These are phyloP conservation scores for Hemibagrus wyckioides DNA, from an alignment of 2,113 vertebrate species.

Conservation along the genomic window DNA sequence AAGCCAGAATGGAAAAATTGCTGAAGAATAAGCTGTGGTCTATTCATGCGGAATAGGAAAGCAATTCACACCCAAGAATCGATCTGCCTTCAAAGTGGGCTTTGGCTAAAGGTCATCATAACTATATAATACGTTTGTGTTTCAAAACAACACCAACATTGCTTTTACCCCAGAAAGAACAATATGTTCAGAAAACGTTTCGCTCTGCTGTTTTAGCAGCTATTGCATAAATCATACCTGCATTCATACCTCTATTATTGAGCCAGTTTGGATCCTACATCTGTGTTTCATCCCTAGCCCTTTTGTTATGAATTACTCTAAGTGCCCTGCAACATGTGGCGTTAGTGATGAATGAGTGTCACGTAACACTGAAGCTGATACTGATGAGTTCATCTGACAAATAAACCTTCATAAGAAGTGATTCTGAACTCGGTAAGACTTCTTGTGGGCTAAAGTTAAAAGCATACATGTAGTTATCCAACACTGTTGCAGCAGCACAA, in stretches of 20 bases:
- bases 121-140: slow-evolving; percentile 29
- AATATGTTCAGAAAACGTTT: neutral
- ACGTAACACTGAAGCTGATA: neutral
- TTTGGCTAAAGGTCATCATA: slow-evolving; percentile 33
- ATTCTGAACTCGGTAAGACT: neutral
- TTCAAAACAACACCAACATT: slow-evolving; percentile 29
- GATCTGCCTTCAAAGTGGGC: slow-evolving; percentile 21
- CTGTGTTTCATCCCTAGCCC: neutral
- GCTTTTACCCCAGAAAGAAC: neutral
- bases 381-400: neutral
- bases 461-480: neutral
- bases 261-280: slow-evolving; percentile 7
- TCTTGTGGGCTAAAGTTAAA: neutral
- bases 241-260: neutral
- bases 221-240: neutral
- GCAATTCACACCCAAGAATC: slow-evolving; percentile 25
- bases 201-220: slow-evolving; percentile 10
- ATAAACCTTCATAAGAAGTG: neutral
- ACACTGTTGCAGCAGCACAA: too few species aligned
- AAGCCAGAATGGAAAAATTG: neutral
- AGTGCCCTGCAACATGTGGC: neutral
- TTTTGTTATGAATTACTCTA: neutral
- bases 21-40: neutral
- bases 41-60: slow-evolving; percentile 28
- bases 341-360: neutral